Evolutionary conservation across 2,797 vertebrate genomes (phyloP), one percentile per base, ranked within the genome.

Genomic region (Enteromius treurensis): DNA sequence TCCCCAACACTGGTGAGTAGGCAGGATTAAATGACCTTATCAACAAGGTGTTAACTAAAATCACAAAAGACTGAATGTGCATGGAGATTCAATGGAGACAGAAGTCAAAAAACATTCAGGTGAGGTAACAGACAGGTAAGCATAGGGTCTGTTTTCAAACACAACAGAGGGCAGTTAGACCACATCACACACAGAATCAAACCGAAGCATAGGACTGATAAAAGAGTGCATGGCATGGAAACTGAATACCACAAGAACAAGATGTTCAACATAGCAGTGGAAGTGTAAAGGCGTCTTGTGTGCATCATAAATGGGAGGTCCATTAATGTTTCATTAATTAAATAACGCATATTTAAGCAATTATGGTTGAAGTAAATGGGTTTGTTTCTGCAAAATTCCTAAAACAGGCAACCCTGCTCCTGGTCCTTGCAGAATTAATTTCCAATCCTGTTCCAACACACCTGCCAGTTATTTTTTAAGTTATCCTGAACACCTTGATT

Each of bases 131-230:
- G 13, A 64, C 26, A 32, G 14, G 26, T 62, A 62, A 62, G 26
- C 14, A 9, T 29, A 7, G 60, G 26, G 26, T 64, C 14, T 32
- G 26, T 6, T 64, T 64, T 64, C 26, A 64, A 64, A 64, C 26
- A 13, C 26, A 64, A 6, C 26, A 26, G 55, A 3, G n/a, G 10
- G 23, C 55, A 60, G 55, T 23, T n/a, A 62, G 60, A 15, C 23
- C 26, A 62, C 60, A 62, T 32, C 26, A 62, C 26, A 62, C 60
- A 62, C 14, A 7, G 60, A 62, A 62, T 14, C 60, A 62, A 13
- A 62, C 60, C 60, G 29, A 62, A 62, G 60, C 60, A 62, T 29
- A 29, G 60, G 60, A 62, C 60, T 29, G 23, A 62, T 62, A 62
- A 62, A 62, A 62, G 60, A 29, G 26, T 6, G 2, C 60, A 62